phyloP scores from a whole-genome alignment of 1,140 invertebrate species.

The Akabosia matsudoensis region DNA sequence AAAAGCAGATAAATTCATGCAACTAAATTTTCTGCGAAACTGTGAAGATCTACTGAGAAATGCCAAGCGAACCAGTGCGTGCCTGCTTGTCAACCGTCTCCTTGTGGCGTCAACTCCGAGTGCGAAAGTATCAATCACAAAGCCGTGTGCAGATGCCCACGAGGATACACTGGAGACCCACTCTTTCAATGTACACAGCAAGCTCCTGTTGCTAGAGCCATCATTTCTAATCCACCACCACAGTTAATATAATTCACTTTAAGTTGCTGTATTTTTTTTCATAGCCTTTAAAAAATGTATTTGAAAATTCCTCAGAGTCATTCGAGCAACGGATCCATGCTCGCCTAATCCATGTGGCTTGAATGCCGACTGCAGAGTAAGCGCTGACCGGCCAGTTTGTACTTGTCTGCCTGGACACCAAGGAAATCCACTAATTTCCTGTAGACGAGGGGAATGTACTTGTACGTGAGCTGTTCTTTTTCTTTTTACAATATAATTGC shows the following conservation, averaged over 20 bases:
- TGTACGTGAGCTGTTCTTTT: slow-evolving; percentile 54
- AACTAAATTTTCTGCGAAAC: not conserved
- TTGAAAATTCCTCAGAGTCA: not conserved
- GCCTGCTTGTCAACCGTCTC: not conserved
- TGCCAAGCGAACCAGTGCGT: slow-evolving; percentile 13
- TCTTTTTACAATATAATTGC: too few species aligned
- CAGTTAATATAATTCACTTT: slow-evolving; percentile 33
- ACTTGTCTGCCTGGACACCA: slow-evolving; percentile 60
- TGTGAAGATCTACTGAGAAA: slow-evolving; percentile 12
- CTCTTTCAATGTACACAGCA: slow-evolving; percentile 55
- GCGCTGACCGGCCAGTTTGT: slow-evolving; percentile 69
- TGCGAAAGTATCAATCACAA: slow-evolving; percentile 14
- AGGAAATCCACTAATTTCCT: slow-evolving; percentile 62
- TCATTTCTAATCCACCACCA: slow-evolving; percentile 38
- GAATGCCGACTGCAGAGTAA: slow-evolving; percentile 78
- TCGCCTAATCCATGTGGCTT: slow-evolving; percentile 65
- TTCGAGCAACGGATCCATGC: slow-evolving; percentile 47
- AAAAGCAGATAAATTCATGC: not conserved
- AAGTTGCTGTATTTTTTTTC: not conserved
- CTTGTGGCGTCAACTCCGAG: not conserved
- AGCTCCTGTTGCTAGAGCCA: slow-evolving; percentile 40
- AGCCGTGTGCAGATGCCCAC: slow-evolving; percentile 58
- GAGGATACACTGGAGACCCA: slow-evolving; percentile 78
- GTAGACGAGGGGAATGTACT: slow-evolving; percentile 63
- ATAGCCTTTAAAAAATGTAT: not conserved